These are phyloP conservation scores for Wasmannia auropunctata DNA, from an alignment of 1,140 invertebrate species.

Conservation along the genomic window DNA sequence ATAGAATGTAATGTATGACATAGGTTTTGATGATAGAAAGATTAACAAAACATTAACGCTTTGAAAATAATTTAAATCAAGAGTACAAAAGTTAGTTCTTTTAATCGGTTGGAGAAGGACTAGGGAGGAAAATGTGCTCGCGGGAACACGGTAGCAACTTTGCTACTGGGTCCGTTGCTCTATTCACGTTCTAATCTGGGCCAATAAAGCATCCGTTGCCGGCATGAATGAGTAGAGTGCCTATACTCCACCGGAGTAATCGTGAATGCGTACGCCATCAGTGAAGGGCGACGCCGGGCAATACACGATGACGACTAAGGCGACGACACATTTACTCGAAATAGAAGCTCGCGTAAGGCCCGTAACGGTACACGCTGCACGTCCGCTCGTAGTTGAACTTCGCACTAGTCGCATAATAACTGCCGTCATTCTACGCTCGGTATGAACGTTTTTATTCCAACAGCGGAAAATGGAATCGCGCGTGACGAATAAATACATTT, in stretches of 20 bases:
- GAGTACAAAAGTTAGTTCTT: constrained; percentile 34
- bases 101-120: constrained; percentile 22
- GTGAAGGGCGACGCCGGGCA: constrained; percentile 18
- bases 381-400: constrained; percentile 31
- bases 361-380: constrained; percentile 50
- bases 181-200: constrained; percentile 76
- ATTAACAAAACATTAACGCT: not conserved
- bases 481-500: not conserved
- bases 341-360: constrained; percentile 70
- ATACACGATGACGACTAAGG: constrained; percentile 50
- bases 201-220: constrained; percentile 74
- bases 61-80: not conserved
- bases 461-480: constrained; percentile 3
- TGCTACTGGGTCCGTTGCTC: constrained; percentile 43
- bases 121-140: constrained; percentile 25
- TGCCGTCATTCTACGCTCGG: not conserved
- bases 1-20: not conserved
- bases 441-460: not conserved
- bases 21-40: not conserved
- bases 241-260: constrained; percentile 12
- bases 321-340: constrained; percentile 71
- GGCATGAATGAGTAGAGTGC: constrained; percentile 68
- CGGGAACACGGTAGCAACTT: constrained; percentile 63
- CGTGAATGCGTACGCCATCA: constrained; percentile 41
- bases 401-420: constrained; percentile 32